These are phyloP conservation scores for Acropternis orthonyx DNA, from an alignment of 2,797 vertebrate genomes.

Conservation along the genomic window DNA sequence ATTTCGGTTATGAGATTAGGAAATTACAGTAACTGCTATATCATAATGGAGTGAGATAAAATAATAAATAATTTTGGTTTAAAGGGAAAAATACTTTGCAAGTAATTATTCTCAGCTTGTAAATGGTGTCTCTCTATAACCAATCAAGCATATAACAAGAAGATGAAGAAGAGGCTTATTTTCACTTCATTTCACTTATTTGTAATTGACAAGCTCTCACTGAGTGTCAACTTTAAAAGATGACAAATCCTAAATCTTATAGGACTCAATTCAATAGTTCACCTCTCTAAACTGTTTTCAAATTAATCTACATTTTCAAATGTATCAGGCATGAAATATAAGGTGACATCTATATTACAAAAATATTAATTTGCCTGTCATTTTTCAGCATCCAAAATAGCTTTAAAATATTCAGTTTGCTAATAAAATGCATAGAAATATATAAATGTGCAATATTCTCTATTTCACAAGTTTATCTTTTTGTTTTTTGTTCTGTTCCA, in stretches of 20 bases:
- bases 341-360: slow-evolving; percentile 91
- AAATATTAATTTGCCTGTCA: slow-evolving; percentile 84
- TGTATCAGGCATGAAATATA: slow-evolving; percentile 86
- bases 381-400: slow-evolving; percentile 68
- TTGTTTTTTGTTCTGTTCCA: slow-evolving; percentile 10
- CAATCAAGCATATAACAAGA: slow-evolving; percentile 94
- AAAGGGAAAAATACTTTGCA: slow-evolving; percentile 86
- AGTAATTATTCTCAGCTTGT: slow-evolving; percentile 92
- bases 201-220: slow-evolving; percentile 97
- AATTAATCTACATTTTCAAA: slow-evolving; percentile 98
- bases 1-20: slow-evolving; percentile 11
- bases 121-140: slow-evolving; percentile 90
- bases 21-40: slow-evolving; percentile 35
- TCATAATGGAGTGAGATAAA: slow-evolving; percentile 30
- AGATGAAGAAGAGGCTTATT: slow-evolving; percentile 96
- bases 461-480: neutral
- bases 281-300: slow-evolving; percentile 87
- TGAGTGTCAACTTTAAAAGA: slow-evolving; percentile 93
- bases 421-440: slow-evolving; percentile 51
- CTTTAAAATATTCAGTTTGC: slow-evolving; percentile 66
- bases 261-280: slow-evolving; percentile 88
- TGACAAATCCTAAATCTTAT: slow-evolving; percentile 94
- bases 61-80: slow-evolving; percentile 84
- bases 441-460: neutral
- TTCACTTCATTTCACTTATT: slow-evolving; percentile 94